Conservation (phyloP, 2,113 vertebrate genomes). For the Scortum barcoo region DNA sequence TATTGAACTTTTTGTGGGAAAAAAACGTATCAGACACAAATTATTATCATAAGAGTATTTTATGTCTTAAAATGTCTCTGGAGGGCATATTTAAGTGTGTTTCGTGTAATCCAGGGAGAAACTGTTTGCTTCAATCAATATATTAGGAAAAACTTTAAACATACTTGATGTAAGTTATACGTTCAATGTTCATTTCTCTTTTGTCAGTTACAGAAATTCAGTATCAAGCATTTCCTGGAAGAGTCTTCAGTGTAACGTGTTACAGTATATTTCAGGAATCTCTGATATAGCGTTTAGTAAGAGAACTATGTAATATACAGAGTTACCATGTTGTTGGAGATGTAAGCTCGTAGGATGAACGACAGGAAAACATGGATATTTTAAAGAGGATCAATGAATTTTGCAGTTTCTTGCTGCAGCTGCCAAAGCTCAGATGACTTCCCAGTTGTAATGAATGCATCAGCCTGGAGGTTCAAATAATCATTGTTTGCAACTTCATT, state of each 20-base stretch:
- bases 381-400: neutral
- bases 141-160: neutral
- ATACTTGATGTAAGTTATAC: neutral
- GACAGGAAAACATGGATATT: neutral
- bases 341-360: neutral
- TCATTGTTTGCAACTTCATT: neutral
- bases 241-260: neutral
- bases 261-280: neutral
- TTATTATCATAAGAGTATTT: neutral
- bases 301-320: neutral
- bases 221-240: neutral
- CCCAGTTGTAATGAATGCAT: constrained; percentile 10
- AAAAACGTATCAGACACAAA: neutral
- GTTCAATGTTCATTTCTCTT: neutral
- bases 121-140: neutral
- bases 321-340: neutral
- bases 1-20: neutral
- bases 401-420: neutral
- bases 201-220: neutral
- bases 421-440: neutral
- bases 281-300: neutral
- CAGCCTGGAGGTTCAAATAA: neutral
- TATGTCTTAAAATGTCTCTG: neutral
- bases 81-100: neutral
- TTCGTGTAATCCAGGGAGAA: neutral